phyloP scores from a whole-genome alignment of 2,797 vertebrate species.

The Leptoclinus maculatus region DNA sequence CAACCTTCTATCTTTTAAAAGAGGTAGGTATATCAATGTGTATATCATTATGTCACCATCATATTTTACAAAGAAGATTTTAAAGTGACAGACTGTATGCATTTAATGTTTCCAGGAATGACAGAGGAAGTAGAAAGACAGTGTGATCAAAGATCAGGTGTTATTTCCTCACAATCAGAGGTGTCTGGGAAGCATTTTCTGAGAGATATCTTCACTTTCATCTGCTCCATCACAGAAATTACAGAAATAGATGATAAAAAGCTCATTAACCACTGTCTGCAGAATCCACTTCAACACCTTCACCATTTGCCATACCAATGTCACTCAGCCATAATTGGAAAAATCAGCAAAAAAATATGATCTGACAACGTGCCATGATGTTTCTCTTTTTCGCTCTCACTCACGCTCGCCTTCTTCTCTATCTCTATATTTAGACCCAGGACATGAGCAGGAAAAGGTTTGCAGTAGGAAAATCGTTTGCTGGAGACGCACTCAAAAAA shows the following conservation, averaged over 20 bases:
- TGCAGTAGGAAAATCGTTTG: conserved; percentile 35
- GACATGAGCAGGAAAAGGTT: conserved; percentile 44
- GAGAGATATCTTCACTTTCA: conserved; percentile 46
- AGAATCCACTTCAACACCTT: conserved; percentile 35
- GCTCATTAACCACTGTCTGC: conserved; percentile 66
- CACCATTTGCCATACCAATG: conserved; percentile 43
- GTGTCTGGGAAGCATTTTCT: conserved; percentile 24
- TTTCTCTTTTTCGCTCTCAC: conserved; percentile 35
- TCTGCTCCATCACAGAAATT: conserved; percentile 41
- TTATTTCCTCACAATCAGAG: conserved; percentile 41
- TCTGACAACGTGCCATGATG: conserved; percentile 60
- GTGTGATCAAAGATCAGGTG: conserved; percentile 44
- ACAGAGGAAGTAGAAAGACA: neutral
- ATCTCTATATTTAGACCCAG: conserved; percentile 65
- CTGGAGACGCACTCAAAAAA: conserved; percentile 42
- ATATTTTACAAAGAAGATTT: conserved; percentile 2
- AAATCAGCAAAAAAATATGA: conserved; percentile 55
- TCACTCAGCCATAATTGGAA: conserved; percentile 72
- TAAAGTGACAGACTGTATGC: neutral
- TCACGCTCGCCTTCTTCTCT: conserved; percentile 27
- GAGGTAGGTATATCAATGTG: neutral
- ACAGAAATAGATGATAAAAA: conserved; percentile 60
- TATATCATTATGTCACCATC: neutral
- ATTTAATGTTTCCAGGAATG: conserved; percentile 21
- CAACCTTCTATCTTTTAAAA: neutral